Conservation (phyloP, 2,888 invertebrate genomes). For the Drosophila leonis region DNA sequence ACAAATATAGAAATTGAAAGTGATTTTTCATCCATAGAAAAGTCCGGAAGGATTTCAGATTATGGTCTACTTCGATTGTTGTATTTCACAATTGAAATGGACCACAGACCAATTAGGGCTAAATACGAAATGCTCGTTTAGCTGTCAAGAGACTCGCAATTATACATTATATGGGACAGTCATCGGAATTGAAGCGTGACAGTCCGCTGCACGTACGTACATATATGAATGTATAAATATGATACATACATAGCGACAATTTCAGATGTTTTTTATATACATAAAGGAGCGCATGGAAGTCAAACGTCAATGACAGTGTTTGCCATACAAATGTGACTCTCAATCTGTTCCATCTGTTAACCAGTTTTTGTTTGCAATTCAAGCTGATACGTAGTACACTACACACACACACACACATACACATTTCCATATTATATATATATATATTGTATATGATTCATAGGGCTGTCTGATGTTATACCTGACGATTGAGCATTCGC, state of each 20-base stretch:
- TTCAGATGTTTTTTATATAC: background rate
- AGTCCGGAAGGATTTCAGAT: background rate
- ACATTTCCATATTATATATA: background rate
- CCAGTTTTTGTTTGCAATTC: slow-evolving; percentile 24
- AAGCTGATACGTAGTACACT: background rate
- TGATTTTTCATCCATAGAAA: background rate
- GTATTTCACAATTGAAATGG: slow-evolving; percentile 22
- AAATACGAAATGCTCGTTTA: slow-evolving; percentile 33
- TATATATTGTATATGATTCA: slow-evolving; percentile 29
- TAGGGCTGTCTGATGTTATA: slow-evolving; percentile 50
- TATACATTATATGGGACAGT: slow-evolving; percentile 30
- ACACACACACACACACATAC: slow-evolving; percentile 11
- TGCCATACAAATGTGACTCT: slow-evolving; percentile 5
- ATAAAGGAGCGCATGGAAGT: slow-evolving; percentile 18
- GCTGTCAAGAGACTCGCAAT: slow-evolving; percentile 25
- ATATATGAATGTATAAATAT: background rate
- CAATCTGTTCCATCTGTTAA: slow-evolving; percentile 3
- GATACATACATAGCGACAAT: background rate
- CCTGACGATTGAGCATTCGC: slow-evolving; percentile 73
- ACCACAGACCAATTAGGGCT: slow-evolving; percentile 22
- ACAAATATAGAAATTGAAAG: background rate
- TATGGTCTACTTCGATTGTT: background rate
- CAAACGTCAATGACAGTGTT: slow-evolving; percentile 67
- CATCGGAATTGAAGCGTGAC: slow-evolving; percentile 67
- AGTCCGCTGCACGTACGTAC: background rate